Percentiles rank a stretch among this genome's conserved stretches.
Conservation (phyloP, 2,113 vertebrate genomes). For the Protomyctophum bolini region DNA sequence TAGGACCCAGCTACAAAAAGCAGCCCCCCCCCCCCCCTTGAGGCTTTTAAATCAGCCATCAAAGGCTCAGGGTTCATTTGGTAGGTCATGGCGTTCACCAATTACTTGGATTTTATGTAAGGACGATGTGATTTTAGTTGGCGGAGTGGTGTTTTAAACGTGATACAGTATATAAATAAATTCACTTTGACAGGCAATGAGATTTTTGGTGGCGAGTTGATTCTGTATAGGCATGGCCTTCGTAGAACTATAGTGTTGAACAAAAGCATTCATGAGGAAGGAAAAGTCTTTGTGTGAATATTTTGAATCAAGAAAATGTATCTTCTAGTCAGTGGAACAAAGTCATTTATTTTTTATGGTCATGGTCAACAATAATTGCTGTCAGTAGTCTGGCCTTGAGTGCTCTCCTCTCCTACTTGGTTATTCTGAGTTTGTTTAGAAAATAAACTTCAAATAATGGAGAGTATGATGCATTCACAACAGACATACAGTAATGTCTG, state of each 20-base stretch:
- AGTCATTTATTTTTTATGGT: constrained; percentile 40
- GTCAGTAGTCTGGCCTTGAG: constrained; percentile 46
- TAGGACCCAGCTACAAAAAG: constrained; percentile 63
- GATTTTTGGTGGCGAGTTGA: constrained; percentile 52
- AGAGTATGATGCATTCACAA: constrained; percentile 20
- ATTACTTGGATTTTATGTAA: constrained; percentile 81
- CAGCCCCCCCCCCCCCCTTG: constrained; percentile 57
- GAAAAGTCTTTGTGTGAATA: constrained; percentile 39
- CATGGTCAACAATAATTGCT: constrained; percentile 19
- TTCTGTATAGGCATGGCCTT: constrained; percentile 36
- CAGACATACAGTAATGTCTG: no score
- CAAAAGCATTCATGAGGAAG: neutral
- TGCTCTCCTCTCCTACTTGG: constrained; percentile 29
- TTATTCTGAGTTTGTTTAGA: constrained; percentile 30
- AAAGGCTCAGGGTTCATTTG: constrained; percentile 69
- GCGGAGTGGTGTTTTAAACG: constrained; percentile 60
- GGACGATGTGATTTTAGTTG: constrained; percentile 78
- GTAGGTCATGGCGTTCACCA: constrained; percentile 74
- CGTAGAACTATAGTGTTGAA: constrained; percentile 23
- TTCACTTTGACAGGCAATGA: constrained; percentile 71
- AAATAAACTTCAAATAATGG: constrained; percentile 16
- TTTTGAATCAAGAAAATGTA: constrained; percentile 53
- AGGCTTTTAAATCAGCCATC: constrained; percentile 70
- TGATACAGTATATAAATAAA: constrained; percentile 41
- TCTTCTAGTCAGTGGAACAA: constrained; percentile 30